A percentile compares a stretch with the other conserved stretches of the same genome.
Evolutionary conservation across 2,797 vertebrate species (phyloP).

Genomic region (Pseudochromis fuscus): DNA sequence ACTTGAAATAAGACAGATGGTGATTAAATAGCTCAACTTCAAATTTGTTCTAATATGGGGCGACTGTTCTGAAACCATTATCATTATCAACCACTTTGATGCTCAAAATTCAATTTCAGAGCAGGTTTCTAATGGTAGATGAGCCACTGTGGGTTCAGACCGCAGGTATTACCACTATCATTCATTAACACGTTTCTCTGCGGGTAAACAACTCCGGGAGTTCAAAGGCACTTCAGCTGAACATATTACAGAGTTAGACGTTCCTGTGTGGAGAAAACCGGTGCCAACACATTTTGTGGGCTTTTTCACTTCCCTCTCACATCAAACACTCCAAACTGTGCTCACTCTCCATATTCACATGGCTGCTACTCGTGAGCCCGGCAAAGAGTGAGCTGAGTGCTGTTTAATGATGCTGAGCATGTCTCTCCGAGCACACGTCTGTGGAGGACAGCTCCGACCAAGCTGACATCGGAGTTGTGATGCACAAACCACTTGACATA

Average conservation of each 20-base stretch:
- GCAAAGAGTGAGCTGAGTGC: constrained; percentile 42
- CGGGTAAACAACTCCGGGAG: constrained; percentile 69
- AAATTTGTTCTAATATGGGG: constrained; percentile 52
- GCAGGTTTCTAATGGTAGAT: constrained; percentile 48
- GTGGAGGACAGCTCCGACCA: constrained; percentile 40
- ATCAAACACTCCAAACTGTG: constrained; percentile 64
- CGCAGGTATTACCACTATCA: constrained; percentile 62
- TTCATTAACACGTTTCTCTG: constrained; percentile 53
- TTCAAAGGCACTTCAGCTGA: constrained; percentile 73
- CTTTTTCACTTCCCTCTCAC: constrained; percentile 51
- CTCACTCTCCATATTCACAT: constrained; percentile 48
- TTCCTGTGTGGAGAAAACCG: constrained; percentile 43
- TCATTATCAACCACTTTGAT: constrained; percentile 70
- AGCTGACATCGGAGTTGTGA: constrained; percentile 57
- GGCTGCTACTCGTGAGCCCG: constrained; percentile 47
- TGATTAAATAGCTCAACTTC: constrained; percentile 58
- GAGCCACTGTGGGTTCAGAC: constrained; percentile 52
- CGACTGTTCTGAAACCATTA: constrained; percentile 62
- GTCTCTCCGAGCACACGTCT: constrained; percentile 39
- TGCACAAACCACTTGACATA: constrained; percentile 55
- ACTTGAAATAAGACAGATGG: constrained; percentile 43
- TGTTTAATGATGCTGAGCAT: constrained; percentile 64
- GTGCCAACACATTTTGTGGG: constrained; percentile 43
- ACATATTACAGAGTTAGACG: constrained; percentile 62
- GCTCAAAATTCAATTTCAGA: constrained; percentile 62